Conservation (phyloP, 2,888 invertebrate species). For the Empis stercorea region DNA sequence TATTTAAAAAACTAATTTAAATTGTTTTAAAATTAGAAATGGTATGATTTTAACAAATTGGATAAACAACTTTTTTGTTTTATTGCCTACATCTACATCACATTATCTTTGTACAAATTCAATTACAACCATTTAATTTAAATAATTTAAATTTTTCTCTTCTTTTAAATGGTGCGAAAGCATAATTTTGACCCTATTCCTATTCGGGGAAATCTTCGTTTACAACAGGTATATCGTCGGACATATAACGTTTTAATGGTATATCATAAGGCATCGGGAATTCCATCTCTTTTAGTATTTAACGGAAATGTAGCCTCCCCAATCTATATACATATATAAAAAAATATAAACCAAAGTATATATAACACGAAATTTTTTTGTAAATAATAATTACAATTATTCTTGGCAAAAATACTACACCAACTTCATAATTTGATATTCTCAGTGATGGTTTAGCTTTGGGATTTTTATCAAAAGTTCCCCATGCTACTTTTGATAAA, state of each 20-base stretch:
- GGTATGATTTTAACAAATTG: too few relatives aligned
- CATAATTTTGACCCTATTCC: too few relatives aligned
- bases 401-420: slow-evolving; percentile 69
- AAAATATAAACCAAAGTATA: slow-evolving; percentile 11
- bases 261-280: slow-evolving; percentile 60
- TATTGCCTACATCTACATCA: too few relatives aligned
- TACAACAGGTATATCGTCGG: slow-evolving; percentile 51
- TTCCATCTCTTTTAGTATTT: slow-evolving; percentile 15
- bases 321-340: slow-evolving; percentile 40
- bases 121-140: too few relatives aligned
- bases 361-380: not conserved
- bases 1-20: too few relatives aligned
- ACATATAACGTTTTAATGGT: slow-evolving; percentile 52
- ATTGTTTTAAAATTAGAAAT: too few relatives aligned
- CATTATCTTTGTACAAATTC: too few relatives aligned
- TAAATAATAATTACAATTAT: slow-evolving; percentile 48
- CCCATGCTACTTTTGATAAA: slow-evolving; percentile 92
- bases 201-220: slow-evolving; percentile 25
- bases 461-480: slow-evolving; percentile 42
- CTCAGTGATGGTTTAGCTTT: slow-evolving; percentile 42
- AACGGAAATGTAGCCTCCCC: slow-evolving; percentile 43
- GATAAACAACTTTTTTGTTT: too few relatives aligned
- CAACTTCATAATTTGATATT: slow-evolving; percentile 74
- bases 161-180: too few relatives aligned
- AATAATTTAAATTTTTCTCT: too few relatives aligned